Evolutionary conservation across 2,797 vertebrate genomes (phyloP).

Genomic region (Sardinella longiceps): DNA sequence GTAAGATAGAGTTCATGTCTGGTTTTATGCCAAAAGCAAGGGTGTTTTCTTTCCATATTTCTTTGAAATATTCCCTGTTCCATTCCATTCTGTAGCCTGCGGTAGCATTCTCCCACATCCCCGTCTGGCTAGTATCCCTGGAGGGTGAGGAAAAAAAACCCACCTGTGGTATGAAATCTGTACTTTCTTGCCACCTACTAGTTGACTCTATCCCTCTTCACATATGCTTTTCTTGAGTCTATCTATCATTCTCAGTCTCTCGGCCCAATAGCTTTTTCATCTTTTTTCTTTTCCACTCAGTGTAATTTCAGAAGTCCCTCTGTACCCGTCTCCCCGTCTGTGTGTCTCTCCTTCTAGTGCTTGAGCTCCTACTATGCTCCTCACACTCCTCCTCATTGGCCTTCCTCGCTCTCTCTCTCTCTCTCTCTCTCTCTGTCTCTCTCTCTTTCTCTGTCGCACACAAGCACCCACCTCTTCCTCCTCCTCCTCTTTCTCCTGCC

Average conservation of each 20-base stretch:
- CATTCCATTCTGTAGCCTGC: not conserved
- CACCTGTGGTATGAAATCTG: slow-evolving; percentile 15
- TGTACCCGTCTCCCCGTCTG: not conserved
- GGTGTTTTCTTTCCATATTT: not conserved
- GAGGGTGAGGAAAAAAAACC: not conserved
- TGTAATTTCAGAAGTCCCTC: not conserved
- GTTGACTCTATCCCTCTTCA: not conserved
- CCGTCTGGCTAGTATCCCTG: not conserved
- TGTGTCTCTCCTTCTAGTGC: not conserved
- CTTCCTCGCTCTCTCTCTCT: too few relatives aligned
- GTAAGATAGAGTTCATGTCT: not conserved
- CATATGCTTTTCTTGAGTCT: not conserved
- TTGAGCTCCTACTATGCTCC: not conserved
- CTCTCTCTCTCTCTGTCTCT: not conserved
- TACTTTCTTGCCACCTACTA: not conserved
- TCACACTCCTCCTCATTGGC: not conserved
- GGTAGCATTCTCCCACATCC: not conserved
- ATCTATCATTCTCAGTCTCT: slow-evolving; percentile 46
- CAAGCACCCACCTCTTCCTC: not conserved
- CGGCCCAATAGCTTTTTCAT: slow-evolving; percentile 25
- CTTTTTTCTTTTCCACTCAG: not conserved
- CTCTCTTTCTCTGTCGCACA: not conserved
- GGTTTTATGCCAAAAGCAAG: not conserved
- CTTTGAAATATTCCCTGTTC: not conserved
- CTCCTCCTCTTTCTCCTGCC: not conserved